phyloP scores from a whole-genome alignment of 1,140 invertebrate species.

The Zeugodacus cucurbitae region DNA sequence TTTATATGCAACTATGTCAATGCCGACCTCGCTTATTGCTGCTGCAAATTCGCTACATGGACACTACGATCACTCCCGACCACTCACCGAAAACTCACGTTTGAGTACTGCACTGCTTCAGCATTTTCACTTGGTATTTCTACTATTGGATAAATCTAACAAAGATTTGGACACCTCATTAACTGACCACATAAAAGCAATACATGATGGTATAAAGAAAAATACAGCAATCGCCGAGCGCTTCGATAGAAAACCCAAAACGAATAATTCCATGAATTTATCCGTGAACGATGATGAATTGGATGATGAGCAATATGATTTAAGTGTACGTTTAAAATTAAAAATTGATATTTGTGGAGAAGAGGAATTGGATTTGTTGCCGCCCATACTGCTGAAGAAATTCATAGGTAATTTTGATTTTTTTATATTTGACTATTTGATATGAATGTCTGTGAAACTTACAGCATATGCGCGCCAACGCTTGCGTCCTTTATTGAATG shows the following conservation, averaged over 20 bases:
- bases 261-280: conserved; percentile 48
- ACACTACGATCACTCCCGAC: conserved; percentile 89
- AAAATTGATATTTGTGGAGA: conserved; percentile 60
- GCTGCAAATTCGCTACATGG: conserved; percentile 92
- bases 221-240: conserved; percentile 50
- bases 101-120: conserved; percentile 87
- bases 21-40: conserved; percentile 86
- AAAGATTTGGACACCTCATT: conserved; percentile 68
- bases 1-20: conserved; percentile 81
- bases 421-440: background rate
- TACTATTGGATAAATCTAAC: conserved; percentile 88
- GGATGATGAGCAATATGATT: conserved; percentile 52
- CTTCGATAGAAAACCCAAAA: conserved; percentile 46
- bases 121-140: conserved; percentile 93
- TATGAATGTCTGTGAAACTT: background rate
- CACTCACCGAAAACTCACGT: conserved; percentile 90
- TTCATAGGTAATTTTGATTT: conserved; percentile 73
- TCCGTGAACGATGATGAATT: conserved; percentile 41
- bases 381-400: conserved; percentile 82
- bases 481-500: conserved; percentile 82
- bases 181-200: conserved; percentile 55
- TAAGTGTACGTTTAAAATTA: conserved; percentile 73
- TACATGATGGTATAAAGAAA: conserved; percentile 56
- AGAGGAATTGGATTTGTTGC: conserved; percentile 78
- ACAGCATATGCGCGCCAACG: conserved; percentile 86